Conservation (phyloP, 1,140 invertebrate genomes). For the Kradibia gibbosae region DNA sequence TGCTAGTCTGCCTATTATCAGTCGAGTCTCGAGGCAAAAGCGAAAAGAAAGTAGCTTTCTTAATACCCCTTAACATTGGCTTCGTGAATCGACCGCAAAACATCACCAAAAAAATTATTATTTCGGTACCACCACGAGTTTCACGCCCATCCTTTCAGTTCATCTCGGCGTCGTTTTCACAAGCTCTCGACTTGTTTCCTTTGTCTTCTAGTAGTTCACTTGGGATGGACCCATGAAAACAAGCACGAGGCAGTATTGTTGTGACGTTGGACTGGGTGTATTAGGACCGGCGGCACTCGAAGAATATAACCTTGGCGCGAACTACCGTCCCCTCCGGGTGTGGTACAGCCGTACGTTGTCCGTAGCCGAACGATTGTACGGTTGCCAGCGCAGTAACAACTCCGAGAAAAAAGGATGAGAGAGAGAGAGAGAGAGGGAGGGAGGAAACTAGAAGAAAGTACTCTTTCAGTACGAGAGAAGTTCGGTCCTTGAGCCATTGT, state of each 20-base stretch:
- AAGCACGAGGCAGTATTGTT: background rate
- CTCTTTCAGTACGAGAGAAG: background rate
- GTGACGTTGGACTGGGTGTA: too few species aligned
- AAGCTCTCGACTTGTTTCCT: background rate
- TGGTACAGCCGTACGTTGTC: too few species aligned
- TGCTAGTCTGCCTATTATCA: background rate
- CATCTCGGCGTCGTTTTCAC: background rate
- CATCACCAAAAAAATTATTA: background rate
- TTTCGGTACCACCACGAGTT: background rate
- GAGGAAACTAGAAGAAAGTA: too few species aligned
- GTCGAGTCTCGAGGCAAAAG: background rate
- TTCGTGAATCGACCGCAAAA: background rate
- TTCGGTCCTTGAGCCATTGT: constrained; percentile 48
- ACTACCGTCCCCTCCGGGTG: background rate
- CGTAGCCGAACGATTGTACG: too few species aligned
- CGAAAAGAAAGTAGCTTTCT: background rate
- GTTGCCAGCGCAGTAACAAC: background rate
- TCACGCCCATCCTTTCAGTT: background rate
- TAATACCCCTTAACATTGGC: background rate
- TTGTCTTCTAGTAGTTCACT: background rate
- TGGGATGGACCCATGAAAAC: background rate
- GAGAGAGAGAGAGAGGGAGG: background rate
- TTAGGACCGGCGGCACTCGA: background rate
- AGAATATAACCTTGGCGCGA: background rate
- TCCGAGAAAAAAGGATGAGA: background rate